These are phyloP conservation scores for Furcula furcula DNA, from an alignment of 2,888 invertebrate species.

Conservation along the genomic window DNA sequence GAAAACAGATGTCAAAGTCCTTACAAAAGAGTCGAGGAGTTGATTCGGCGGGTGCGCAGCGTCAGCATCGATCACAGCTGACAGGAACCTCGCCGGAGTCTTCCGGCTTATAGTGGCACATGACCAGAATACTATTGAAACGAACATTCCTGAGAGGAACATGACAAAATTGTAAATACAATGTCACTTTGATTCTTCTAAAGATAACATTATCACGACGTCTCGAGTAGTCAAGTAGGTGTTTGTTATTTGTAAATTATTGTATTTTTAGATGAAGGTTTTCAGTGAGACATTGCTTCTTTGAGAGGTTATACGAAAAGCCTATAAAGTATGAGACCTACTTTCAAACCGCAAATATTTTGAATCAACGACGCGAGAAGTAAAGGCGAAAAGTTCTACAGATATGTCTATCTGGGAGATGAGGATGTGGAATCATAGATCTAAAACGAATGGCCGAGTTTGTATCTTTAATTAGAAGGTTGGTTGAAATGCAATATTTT, in stretches of 20 bases:
- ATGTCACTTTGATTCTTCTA: slow-evolving; percentile 10
- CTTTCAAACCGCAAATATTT: too few species aligned
- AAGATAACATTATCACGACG: slow-evolving; percentile 6
- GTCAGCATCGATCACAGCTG: slow-evolving; percentile 71
- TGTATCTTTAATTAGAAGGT: too few species aligned
- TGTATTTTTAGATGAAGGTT: slow-evolving; percentile 5
- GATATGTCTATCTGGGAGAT: too few species aligned
- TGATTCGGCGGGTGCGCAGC: slow-evolving; percentile 67
- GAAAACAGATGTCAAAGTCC: slow-evolving; percentile 67
- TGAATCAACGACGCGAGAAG: too few species aligned
- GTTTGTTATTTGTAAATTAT: slow-evolving; percentile 2
- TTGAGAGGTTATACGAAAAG: background rate
- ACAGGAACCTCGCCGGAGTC: slow-evolving; percentile 69
- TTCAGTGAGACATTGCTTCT: slow-evolving; percentile 5
- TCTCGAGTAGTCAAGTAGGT: background rate
- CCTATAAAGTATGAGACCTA: too few species aligned
- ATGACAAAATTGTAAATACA: slow-evolving; percentile 8
- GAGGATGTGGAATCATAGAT: too few species aligned
- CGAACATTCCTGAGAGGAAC: slow-evolving; percentile 22
- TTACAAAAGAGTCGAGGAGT: slow-evolving; percentile 66
- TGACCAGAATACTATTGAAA: slow-evolving; percentile 8
- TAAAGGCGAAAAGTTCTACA: too few species aligned
- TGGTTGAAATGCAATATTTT: too few species aligned
- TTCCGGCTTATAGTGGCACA: slow-evolving; percentile 57
- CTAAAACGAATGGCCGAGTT: too few species aligned